These are phyloP conservation scores for Neotragus moschatus DNA, from an alignment of 2,113 vertebrate species.

Conservation along the genomic window DNA sequence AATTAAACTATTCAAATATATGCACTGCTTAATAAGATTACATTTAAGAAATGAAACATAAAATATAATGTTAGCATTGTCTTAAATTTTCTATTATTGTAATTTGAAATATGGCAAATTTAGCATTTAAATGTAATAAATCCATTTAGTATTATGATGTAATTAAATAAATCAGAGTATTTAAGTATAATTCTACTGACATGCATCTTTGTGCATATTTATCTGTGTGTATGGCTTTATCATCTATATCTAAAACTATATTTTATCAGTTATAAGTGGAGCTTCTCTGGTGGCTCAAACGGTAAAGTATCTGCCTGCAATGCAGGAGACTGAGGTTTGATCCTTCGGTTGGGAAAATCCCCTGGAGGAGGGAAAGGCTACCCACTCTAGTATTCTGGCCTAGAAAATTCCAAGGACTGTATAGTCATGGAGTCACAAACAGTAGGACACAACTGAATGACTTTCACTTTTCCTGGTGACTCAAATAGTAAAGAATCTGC, in stretches of 20 bases:
- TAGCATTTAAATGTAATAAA: background rate
- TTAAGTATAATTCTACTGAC: background rate
- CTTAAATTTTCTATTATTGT: background rate
- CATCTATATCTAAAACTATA: background rate
- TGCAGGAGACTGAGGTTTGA: background rate
- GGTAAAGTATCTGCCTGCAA: background rate
- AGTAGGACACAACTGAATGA: background rate
- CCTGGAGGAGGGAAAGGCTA: background rate
- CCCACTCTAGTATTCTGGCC: background rate
- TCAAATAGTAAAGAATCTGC: background rate
- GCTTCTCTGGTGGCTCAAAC: background rate
- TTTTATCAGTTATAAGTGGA: background rate
- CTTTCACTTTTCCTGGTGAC: background rate
- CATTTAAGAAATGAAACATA: background rate
- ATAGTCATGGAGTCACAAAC: background rate
- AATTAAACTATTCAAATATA: background rate
- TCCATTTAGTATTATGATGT: background rate
- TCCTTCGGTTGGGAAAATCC: background rate
- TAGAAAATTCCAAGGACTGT: background rate
- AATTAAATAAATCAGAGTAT: background rate
- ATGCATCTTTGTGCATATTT: background rate
- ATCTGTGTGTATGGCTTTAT: background rate
- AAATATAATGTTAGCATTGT: background rate
- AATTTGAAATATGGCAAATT: background rate
- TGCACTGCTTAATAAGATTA: background rate